Evolutionary conservation across 2,113 vertebrate genomes (phyloP).

Genomic region (Hippocampus mohnikei): DNA sequence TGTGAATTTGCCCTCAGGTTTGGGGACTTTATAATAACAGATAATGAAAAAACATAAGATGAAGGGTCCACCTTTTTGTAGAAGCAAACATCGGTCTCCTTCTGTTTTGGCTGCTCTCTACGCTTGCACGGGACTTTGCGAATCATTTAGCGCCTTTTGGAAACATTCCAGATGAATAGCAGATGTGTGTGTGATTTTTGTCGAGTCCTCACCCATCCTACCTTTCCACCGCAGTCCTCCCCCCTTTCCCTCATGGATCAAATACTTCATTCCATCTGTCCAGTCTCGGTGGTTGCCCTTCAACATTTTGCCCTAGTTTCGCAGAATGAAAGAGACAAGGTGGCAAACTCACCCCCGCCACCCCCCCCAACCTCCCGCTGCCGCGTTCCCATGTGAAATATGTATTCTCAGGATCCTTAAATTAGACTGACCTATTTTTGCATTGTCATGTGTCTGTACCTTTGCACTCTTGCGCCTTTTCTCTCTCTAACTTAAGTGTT

Average conservation of each 20-base stretch:
- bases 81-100: slow-evolving; percentile 22
- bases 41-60: slow-evolving; percentile 6
- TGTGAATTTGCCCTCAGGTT: slow-evolving; percentile 11
- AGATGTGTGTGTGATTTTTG: slow-evolving; percentile 55
- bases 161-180: slow-evolving; percentile 56
- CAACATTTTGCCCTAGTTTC: slow-evolving; percentile 41
- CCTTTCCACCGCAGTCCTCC: slow-evolving; percentile 10
- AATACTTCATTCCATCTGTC: slow-evolving; percentile 47
- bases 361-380: slow-evolving; percentile 4
- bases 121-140: slow-evolving; percentile 38
- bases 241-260: slow-evolving; percentile 27
- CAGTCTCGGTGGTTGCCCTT: slow-evolving; percentile 24
- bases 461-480: background rate
- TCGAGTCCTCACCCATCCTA: slow-evolving; percentile 35
- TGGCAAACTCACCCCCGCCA: background rate
- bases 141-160: slow-evolving; percentile 56
- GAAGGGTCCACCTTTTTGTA: slow-evolving; percentile 24
- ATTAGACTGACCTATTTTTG: slow-evolving; percentile 12
- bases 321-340: slow-evolving; percentile 4
- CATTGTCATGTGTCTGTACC: background rate
- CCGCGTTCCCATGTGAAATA: slow-evolving; percentile 21
- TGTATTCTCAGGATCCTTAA: slow-evolving; percentile 43
- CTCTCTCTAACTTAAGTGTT: background rate
- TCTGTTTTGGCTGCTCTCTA: slow-evolving; percentile 26
- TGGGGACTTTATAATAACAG: slow-evolving; percentile 31